These are phyloP conservation scores for Ptilorrhoa leucosticta DNA, from an alignment of 2,113 vertebrate genomes.

Conservation along the genomic window DNA sequence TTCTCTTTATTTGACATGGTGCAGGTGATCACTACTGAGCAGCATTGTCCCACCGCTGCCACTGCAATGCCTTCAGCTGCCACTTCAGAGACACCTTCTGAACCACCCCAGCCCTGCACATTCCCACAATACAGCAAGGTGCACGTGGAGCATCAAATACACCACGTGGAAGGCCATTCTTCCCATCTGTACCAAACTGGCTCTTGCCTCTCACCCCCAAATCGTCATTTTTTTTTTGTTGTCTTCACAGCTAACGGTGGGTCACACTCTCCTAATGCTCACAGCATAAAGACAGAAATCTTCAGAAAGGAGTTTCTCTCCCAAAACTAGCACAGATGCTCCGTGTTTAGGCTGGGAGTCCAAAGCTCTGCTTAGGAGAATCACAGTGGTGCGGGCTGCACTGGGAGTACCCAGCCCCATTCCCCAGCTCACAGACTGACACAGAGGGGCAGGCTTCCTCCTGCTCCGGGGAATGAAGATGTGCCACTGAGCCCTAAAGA, in stretches of 20 bases:
- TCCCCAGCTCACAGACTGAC: rapidly evolving
- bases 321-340: background rate
- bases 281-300: background rate
- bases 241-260: background rate
- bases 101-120: background rate
- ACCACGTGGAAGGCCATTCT: background rate
- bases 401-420: background rate
- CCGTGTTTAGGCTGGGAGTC: background rate
- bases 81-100: background rate
- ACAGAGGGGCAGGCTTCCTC: background rate
- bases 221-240: background rate
- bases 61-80: background rate
- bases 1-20: background rate
- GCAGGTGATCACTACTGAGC: background rate
- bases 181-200: background rate
- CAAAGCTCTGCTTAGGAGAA: background rate
- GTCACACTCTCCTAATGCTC: background rate
- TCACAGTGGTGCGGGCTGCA: background rate
- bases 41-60: background rate
- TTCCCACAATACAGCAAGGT: background rate
- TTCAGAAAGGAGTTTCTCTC: background rate
- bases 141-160: background rate
- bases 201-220: background rate
- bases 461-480: background rate
- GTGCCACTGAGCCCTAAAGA: background rate